Evolutionary conservation across 2,113 vertebrate genomes (phyloP).

Genomic region (Neopipo cinnamomea): DNA sequence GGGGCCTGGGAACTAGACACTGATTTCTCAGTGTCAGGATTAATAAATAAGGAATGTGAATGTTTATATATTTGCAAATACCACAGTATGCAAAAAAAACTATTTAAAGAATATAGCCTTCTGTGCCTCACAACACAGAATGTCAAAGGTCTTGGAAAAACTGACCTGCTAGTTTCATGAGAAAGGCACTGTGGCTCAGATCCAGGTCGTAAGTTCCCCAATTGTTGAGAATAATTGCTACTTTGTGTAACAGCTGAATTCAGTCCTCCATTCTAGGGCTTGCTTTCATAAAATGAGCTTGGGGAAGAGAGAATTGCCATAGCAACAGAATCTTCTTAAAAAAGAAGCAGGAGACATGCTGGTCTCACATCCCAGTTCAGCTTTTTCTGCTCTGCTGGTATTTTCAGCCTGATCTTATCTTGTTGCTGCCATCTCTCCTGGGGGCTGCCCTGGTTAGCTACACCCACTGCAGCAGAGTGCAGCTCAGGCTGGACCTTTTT

Average conservation of each 20-base stretch:
- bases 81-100: neutral
- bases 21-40: slow-evolving; percentile 6
- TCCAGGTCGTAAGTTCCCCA: slow-evolving; percentile 42
- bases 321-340: slow-evolving; percentile 69
- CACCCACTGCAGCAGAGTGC: fast-evolving
- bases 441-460: neutral
- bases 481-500: neutral
- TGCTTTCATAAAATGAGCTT: slow-evolving; percentile 67
- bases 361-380: neutral
- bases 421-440: neutral
- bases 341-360: slow-evolving; percentile 47
- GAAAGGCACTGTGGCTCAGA: slow-evolving; percentile 69
- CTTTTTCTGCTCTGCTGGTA: neutral
- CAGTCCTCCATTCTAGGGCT: slow-evolving; percentile 60
- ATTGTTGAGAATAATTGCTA: slow-evolving; percentile 76
- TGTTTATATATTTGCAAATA: slow-evolving; percentile 46
- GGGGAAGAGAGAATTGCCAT: slow-evolving; percentile 60
- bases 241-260: slow-evolving; percentile 78
- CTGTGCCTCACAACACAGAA: slow-evolving; percentile 20
- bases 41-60: slow-evolving; percentile 41
- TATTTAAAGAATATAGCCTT: slow-evolving; percentile 43
- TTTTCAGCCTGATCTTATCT: neutral
- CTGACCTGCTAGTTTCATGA: slow-evolving; percentile 65
- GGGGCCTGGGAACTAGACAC: slow-evolving; percentile 47
- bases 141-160: slow-evolving; percentile 60